Evolutionary conservation across 1,140 invertebrate species (phyloP).

Genomic region (Caerostris darwini): DNA sequence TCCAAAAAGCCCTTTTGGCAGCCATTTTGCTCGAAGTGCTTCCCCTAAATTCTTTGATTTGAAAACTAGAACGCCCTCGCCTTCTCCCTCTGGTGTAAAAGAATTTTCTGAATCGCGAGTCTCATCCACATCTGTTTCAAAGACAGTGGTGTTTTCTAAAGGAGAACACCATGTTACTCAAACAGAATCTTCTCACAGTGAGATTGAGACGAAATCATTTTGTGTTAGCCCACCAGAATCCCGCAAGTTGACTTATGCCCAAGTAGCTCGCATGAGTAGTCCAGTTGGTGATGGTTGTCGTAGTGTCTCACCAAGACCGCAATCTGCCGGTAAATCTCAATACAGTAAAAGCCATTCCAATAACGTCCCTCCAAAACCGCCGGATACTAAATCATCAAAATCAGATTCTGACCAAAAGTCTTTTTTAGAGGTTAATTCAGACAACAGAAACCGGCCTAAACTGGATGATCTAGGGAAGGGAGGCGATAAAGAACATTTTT

Average conservation of each 20-base stretch:
- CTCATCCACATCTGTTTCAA: constrained; percentile 72
- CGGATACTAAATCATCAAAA: neutral
- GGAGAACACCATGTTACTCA: constrained; percentile 68
- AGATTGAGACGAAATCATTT: constrained; percentile 72
- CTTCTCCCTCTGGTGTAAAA: constrained; percentile 31
- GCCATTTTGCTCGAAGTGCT: constrained; percentile 61
- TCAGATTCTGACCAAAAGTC: constrained; percentile 69
- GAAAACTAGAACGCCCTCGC: constrained; percentile 63
- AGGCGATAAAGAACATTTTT: constrained; percentile 50
- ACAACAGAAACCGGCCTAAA: constrained; percentile 77
- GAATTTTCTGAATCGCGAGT: constrained; percentile 73
- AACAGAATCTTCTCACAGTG: constrained; percentile 70
- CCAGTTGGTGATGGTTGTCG: constrained; percentile 36
- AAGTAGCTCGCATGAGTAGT: constrained; percentile 77
- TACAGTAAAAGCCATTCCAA: constrained; percentile 43
- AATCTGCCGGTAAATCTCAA: constrained; percentile 1
- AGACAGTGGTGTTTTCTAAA: constrained; percentile 48
- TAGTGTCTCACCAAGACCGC: constrained; percentile 49
- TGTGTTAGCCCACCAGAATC: constrained; percentile 65
- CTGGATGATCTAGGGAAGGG: constrained; percentile 36
- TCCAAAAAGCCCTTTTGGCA: constrained; percentile 49
- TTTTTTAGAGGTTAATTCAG: constrained; percentile 78
- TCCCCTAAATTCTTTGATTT: constrained; percentile 72
- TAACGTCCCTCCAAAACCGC: neutral
- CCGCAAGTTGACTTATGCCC: constrained; percentile 74